Evolutionary conservation across 2,797 vertebrate species (phyloP).

Genomic region (Sebastes umbrosus): DNA sequence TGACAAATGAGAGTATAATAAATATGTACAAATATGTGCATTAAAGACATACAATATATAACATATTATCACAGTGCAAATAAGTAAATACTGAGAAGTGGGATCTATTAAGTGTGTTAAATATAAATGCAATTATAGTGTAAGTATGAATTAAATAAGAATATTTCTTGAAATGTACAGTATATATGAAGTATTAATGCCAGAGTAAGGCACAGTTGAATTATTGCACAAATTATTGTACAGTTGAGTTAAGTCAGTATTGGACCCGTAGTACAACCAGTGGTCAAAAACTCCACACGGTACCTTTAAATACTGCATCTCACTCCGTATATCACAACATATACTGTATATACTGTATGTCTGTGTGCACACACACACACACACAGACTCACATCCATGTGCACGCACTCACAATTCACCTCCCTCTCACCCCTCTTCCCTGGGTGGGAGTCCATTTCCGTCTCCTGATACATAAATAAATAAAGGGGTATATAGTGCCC

Average conservation of each 20-base stretch:
- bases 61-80: too few species aligned
- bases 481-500: slow-evolving; percentile 73
- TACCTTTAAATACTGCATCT: neutral
- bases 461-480: slow-evolving; percentile 83
- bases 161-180: too few species aligned
- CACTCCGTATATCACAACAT: neutral
- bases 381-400: slow-evolving; percentile 9
- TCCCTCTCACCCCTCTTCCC: slow-evolving; percentile 73
- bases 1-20: too few species aligned
- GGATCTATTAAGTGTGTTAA: too few species aligned
- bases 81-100: too few species aligned
- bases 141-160: too few species aligned
- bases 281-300: neutral
- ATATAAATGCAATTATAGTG: too few species aligned
- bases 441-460: slow-evolving; percentile 80
- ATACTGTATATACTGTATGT: slow-evolving; percentile 5
- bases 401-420: slow-evolving; percentile 64
- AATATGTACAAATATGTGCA: too few species aligned
- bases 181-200: too few species aligned
- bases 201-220: too few species aligned
- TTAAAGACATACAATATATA: too few species aligned
- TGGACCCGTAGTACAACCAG: neutral
- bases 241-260: neutral
- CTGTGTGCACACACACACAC: neutral
- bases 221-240: too few species aligned